These are phyloP conservation scores for Heliornis fulica DNA, from an alignment of 2,113 vertebrate species.

Conservation along the genomic window DNA sequence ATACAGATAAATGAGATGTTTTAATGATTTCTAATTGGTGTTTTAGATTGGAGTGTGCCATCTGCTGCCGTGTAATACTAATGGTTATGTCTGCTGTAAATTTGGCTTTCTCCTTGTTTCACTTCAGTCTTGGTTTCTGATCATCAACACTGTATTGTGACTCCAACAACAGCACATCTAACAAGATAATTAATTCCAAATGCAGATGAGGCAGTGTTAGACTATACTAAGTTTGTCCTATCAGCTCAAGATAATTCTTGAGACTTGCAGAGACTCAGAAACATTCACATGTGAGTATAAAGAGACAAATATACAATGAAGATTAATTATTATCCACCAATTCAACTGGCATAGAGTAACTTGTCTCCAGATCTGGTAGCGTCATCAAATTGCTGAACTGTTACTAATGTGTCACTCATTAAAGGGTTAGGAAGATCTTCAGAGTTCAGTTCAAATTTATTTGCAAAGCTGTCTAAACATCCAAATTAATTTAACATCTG, in stretches of 20 bases:
- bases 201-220: neutral
- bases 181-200: neutral
- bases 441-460: neutral
- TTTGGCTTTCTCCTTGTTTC: neutral
- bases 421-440: neutral
- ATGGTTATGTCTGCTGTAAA: neutral
- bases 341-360: neutral
- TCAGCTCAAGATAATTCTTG: neutral
- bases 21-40: neutral
- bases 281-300: neutral
- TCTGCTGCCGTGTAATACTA: neutral
- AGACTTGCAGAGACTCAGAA: neutral
- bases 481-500: neutral
- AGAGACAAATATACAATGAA: neutral
- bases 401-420: neutral
- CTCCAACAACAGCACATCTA: neutral
- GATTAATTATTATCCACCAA: neutral
- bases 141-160: neutral
- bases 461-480: neutral
- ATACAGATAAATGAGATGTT: neutral
- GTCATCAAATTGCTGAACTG: neutral
- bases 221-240: neutral
- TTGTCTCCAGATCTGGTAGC: neutral
- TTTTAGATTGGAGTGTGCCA: neutral
- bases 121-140: neutral